Percentiles rank a stretch among this genome's conserved stretches.
Evolutionary conservation across 2,113 vertebrate species (phyloP).

Genomic region (Ceuthmochares aereus): DNA sequence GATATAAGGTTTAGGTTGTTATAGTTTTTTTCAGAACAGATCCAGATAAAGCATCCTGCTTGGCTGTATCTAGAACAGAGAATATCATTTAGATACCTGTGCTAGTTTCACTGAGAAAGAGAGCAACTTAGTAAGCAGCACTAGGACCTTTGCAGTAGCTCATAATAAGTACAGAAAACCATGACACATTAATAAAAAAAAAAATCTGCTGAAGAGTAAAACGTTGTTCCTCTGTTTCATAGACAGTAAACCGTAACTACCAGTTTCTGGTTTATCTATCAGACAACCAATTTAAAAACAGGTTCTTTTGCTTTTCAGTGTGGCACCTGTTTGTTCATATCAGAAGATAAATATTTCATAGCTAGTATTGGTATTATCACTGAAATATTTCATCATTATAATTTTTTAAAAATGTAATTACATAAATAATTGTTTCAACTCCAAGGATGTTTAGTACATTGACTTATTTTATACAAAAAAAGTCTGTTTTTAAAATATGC

Average conservation of each 20-base stretch:
- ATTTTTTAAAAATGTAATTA: not conserved
- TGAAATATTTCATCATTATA: not conserved
- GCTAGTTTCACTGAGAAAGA: not conserved
- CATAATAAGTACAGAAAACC: not conserved
- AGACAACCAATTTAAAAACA: not conserved
- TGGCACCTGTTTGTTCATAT: not conserved
- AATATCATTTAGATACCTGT: not conserved
- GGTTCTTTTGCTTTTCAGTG: not conserved
- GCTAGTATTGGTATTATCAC: not conserved
- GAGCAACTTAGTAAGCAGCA: not conserved
- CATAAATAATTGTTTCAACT: not conserved
- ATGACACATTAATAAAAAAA: not conserved
- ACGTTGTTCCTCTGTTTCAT: not conserved
- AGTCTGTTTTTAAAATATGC: not conserved
- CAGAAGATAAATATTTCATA: not conserved
- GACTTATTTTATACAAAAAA: not conserved
- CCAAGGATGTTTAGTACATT: not conserved
- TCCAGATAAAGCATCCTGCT: not conserved
- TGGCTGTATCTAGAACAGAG: not conserved
- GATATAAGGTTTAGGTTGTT: no score
- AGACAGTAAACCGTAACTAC: not conserved
- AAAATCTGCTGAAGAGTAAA: not conserved
- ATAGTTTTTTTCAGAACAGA: not conserved
- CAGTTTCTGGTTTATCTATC: not conserved
- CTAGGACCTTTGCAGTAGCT: not conserved